A percentile compares a stretch with the other conserved stretches of the same genome.
Conservation (phyloP, 1,140 invertebrate genomes). For the Helicoverpa armigera region DNA sequence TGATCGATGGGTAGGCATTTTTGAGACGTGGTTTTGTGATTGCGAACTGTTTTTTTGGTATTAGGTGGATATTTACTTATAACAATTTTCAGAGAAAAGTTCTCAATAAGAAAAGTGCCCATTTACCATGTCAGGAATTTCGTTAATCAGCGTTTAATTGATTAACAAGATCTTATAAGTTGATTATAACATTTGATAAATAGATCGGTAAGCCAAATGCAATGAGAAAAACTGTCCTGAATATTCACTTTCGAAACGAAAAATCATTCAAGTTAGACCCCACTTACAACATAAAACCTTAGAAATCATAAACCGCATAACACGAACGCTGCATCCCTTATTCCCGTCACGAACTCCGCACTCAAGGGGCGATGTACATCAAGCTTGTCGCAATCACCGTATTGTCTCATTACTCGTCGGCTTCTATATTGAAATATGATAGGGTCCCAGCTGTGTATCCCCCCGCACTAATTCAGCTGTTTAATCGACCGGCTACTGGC, state of each 20-base stretch:
- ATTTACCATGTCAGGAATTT: not conserved
- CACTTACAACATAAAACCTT: not conserved
- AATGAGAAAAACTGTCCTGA: too few species aligned
- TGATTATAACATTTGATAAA: too few species aligned
- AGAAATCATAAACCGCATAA: slow-evolving; percentile 29
- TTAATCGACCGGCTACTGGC: slow-evolving; percentile 62
- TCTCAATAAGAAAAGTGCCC: too few species aligned
- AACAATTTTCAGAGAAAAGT: too few species aligned
- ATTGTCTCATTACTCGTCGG: slow-evolving; percentile 47
- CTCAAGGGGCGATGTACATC: slow-evolving; percentile 50
- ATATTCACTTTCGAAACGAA: too few species aligned
- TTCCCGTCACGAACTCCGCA: slow-evolving; percentile 29
- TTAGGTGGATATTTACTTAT: too few species aligned
- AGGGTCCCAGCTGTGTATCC: slow-evolving; percentile 69
- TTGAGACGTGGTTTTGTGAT: not conserved
- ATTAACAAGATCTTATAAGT: too few species aligned
- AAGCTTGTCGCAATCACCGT: slow-evolving; percentile 43
- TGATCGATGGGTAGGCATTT: not conserved
- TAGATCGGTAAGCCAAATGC: too few species aligned
- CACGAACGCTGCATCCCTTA: slow-evolving; percentile 13
- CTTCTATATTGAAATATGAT: slow-evolving; percentile 72
- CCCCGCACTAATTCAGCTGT: slow-evolving; percentile 69
- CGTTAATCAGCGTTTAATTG: too few species aligned
- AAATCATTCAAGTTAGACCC: not conserved
- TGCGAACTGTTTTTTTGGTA: not conserved